These are phyloP conservation scores for Amphiduros pacificus DNA, from an alignment of 2,888 invertebrate species.

Conservation along the genomic window DNA sequence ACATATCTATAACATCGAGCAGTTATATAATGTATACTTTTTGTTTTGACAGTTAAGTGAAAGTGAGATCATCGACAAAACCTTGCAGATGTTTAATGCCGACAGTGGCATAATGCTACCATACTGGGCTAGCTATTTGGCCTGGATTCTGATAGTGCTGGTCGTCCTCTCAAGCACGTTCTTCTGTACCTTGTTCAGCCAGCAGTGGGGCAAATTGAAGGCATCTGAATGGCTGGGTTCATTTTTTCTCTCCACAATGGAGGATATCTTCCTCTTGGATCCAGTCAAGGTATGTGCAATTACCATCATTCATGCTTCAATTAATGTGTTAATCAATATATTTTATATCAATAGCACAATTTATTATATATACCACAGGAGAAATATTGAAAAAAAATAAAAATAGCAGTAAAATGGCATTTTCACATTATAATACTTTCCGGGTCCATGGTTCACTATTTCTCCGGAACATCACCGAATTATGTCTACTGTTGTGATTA, in stretches of 20 bases:
- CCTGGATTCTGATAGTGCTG: neutral
- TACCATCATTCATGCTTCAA: too few species aligned
- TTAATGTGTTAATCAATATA: too few species aligned
- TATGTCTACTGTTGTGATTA: too few species aligned
- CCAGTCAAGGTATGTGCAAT: slow-evolving; percentile 3
- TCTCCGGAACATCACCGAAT: too few species aligned
- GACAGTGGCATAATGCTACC: neutral
- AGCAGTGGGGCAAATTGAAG: neutral
- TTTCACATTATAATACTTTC: too few species aligned
- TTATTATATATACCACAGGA: too few species aligned
- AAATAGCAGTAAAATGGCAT: too few species aligned
- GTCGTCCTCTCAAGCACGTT: neutral
- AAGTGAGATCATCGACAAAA: neutral
- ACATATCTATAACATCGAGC: too few species aligned
- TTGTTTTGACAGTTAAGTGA: neutral
- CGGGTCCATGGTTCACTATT: too few species aligned
- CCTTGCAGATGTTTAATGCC: neutral
- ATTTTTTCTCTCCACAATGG: neutral
- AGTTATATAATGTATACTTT: neutral
- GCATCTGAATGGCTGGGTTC: neutral
- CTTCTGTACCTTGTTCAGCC: neutral
- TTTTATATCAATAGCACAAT: too few species aligned
- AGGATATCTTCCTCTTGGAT: neutral
- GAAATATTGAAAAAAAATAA: too few species aligned
- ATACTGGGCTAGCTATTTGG: neutral